Conservation (phyloP, 2,113 vertebrate species). For the Channa argus region DNA sequence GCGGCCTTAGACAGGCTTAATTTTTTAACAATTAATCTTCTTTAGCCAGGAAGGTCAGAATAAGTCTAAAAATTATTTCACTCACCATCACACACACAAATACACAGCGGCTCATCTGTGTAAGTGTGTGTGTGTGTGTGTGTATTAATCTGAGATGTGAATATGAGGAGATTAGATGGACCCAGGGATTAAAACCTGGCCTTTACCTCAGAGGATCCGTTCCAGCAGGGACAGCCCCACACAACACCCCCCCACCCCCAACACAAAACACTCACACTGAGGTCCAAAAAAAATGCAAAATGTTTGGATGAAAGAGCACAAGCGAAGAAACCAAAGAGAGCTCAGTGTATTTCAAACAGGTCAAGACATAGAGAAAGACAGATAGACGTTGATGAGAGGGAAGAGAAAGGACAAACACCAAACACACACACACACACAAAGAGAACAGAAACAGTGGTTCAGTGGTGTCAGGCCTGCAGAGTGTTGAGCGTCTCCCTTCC, state of each 20-base stretch:
- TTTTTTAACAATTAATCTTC: constrained; percentile 84
- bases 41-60: constrained; percentile 59
- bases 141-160: constrained; percentile 82
- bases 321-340: constrained; percentile 45
- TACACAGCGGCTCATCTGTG: not conserved
- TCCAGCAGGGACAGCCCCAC: constrained; percentile 49
- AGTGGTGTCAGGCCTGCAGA: constrained; percentile 24
- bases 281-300: constrained; percentile 30
- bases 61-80: constrained; percentile 60
- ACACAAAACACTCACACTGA: constrained; percentile 25
- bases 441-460: constrained; percentile 18
- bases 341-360: constrained; percentile 34
- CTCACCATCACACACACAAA: constrained; percentile 46
- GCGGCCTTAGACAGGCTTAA: constrained; percentile 79
- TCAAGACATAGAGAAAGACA: constrained; percentile 59
- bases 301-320: constrained; percentile 41
- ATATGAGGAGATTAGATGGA: constrained; percentile 82
- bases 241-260: constrained; percentile 17
- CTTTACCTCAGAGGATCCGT: constrained; percentile 78
- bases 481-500: constrained; percentile 38
- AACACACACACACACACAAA: not conserved
- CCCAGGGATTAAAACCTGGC: constrained; percentile 77
- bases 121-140: constrained; percentile 49
- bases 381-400: constrained; percentile 57
- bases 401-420: constrained; percentile 35